Conservation (phyloP, 2,888 invertebrate genomes). For the Dorcus hopei region DNA sequence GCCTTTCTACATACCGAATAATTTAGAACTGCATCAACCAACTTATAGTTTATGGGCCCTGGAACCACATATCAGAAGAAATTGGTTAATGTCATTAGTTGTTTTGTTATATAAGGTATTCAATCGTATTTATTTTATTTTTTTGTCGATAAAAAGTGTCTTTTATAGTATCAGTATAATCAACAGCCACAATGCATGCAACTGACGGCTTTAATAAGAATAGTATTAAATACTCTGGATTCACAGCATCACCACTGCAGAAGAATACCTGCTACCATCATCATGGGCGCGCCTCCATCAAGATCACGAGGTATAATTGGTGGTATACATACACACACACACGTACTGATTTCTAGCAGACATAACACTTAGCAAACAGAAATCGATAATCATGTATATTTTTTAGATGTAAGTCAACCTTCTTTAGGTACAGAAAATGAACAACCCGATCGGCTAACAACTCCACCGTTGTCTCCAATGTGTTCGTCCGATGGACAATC, state of each 20-base stretch:
- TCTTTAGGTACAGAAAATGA: constrained; percentile 69
- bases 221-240: constrained; percentile 89
- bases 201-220: constrained; percentile 77
- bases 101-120: constrained; percentile 92
- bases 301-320: constrained; percentile 59
- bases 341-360: neutral
- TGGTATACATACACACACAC: constrained; percentile 25
- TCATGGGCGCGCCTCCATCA: constrained; percentile 68
- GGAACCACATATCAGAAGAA: constrained; percentile 80
- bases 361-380: too few species aligned
- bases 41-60: constrained; percentile 85
- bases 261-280: constrained; percentile 75
- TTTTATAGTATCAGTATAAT: constrained; percentile 69
- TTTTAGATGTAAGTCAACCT: constrained; percentile 70
- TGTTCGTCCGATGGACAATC: constrained; percentile 58
- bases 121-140: neutral
- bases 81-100: constrained; percentile 91
- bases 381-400: neutral
- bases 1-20: constrained; percentile 59
- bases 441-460: constrained; percentile 51
- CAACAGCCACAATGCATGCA: constrained; percentile 67
- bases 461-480: constrained; percentile 61
- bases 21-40: constrained; percentile 60
- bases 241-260: constrained; percentile 89
- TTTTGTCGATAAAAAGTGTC: neutral